Evolutionary conservation across 2,113 vertebrate genomes (phyloP), one percentile per base, ranked within the genome.

Genomic region (Neodon shergylaensis): DNA sequence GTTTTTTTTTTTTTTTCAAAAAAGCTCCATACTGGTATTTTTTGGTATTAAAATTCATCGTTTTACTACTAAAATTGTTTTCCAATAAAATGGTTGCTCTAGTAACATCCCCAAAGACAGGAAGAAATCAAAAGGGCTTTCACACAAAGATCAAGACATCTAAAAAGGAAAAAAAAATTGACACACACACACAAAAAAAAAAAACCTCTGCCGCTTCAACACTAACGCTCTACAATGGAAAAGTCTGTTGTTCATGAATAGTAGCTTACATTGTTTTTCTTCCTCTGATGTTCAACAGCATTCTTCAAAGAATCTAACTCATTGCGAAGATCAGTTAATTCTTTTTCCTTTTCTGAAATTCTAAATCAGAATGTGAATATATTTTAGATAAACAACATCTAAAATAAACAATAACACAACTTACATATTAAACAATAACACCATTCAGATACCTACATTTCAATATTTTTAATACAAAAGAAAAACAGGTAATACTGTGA

Each of bases 221-320:
- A 7, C 19, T 58, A 9, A 88, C 58, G 5, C 66, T 88, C 77
- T 76, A 88, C 73, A 83, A 94, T 74, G 31, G 63, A 94, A 19
- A 96, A 83, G 21, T 14, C 91, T 97, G 70, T 85, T 58, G 93
- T 26, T 76, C 61, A 58, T 84, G 54, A 86, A 92, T 39, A 96
- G 89, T 97, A 97, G 98, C 99, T 99, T 99, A 99, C 99, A 22
- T 99, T 99, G 97, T 99, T 99, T 98, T 99, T 99, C 98, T 99
- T 99, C 98, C 99, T 99, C 90, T 99, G 99, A 96, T 99, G 99
- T 97, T 99, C 99, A 98, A 99, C 96, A 10, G 99, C 98, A 83
- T 99, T 98, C 97, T 98, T 99, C 98, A 99, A 98, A 95, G 98
- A 98, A 42, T 97, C 96, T 92, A 99, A 98, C 96, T 99, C 99